Evolutionary conservation across 2,113 vertebrate genomes (phyloP).

Genomic region (Syngnathoides biaculeatus): DNA sequence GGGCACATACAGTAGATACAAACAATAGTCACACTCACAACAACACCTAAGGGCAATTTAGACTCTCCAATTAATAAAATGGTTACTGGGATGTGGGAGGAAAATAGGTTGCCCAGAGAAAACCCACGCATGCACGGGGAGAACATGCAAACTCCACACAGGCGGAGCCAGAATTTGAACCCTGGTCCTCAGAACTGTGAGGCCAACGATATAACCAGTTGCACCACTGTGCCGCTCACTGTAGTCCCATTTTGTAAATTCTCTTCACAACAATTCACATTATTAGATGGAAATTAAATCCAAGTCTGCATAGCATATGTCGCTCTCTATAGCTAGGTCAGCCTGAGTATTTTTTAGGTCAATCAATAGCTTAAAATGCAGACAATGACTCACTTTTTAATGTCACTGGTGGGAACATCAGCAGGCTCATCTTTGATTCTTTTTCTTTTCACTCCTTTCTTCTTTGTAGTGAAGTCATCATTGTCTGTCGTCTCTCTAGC

Average conservation of each 20-base stretch:
- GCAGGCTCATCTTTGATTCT: slow-evolving; percentile 49
- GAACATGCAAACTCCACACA: too few species aligned
- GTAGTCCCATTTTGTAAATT: background rate
- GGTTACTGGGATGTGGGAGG: too few species aligned
- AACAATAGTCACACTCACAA: too few species aligned
- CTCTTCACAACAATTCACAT: background rate
- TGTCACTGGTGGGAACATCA: slow-evolving; percentile 12
- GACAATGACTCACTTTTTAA: slow-evolving; percentile 32
- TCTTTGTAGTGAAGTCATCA: slow-evolving; percentile 50
- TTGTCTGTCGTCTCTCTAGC: slow-evolving; percentile 35
- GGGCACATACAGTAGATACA: too few species aligned
- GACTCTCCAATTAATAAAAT: too few species aligned
- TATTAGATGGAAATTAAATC: background rate
- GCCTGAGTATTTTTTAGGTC: background rate
- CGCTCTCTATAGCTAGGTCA: background rate
- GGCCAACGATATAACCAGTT: too few species aligned
- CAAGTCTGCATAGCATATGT: background rate
- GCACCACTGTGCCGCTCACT: too few species aligned
- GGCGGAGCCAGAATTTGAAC: too few species aligned
- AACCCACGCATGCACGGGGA: too few species aligned
- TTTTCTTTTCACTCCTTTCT: slow-evolving; percentile 64
- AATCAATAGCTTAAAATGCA: background rate
- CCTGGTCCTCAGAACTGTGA: too few species aligned
- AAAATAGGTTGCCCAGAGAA: too few species aligned
- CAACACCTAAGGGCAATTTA: too few species aligned